Evolutionary conservation across 2,888 invertebrate genomes (phyloP).

Genomic region (Plutella xylostella): DNA sequence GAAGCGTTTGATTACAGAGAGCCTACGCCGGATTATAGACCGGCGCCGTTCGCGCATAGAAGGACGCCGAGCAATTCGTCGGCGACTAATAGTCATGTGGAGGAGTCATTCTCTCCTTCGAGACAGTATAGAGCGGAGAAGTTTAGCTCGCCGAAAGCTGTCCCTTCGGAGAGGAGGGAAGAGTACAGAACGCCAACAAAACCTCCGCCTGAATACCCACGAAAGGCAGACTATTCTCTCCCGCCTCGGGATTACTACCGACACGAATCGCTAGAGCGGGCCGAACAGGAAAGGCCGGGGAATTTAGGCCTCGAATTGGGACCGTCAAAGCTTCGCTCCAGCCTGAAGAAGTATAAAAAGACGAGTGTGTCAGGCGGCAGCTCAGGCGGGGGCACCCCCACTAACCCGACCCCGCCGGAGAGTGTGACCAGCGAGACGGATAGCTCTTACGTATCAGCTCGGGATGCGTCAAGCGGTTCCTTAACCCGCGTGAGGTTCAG

Average conservation of each 20-base stretch:
- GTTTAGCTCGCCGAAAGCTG: no score
- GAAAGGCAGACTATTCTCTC: conserved; percentile 47
- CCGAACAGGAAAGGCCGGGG: conserved; percentile 51
- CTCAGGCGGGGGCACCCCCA: conserved; percentile 79
- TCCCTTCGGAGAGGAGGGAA: conserved; percentile 33
- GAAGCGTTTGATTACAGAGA: conserved; percentile 52
- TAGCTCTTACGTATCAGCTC: conserved; percentile 88
- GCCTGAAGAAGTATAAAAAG: conserved; percentile 79
- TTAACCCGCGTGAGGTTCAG: conserved; percentile 82
- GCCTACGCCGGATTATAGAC: conserved; percentile 45
- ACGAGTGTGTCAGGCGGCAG: conserved; percentile 65
- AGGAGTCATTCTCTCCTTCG: conserved; percentile 52
- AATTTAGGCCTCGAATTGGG: conserved; percentile 74
- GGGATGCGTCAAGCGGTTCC: conserved; percentile 78
- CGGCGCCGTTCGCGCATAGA: conserved; percentile 68
- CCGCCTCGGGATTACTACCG: conserved; percentile 46
- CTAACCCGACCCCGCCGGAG: conserved; percentile 88
- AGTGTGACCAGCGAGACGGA: conserved; percentile 86
- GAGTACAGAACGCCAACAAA: conserved; percentile 38
- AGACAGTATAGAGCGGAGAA: conserved; percentile 38
- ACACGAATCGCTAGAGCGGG: conserved; percentile 42
- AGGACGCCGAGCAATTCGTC: conserved; percentile 84
- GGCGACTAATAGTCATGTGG: conserved; percentile 64
- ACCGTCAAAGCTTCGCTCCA: conserved; percentile 79
- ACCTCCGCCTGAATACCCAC: conserved; percentile 38